Conservation (phyloP, 2,888 invertebrate species). For the Dryobotodes eremita region DNA sequence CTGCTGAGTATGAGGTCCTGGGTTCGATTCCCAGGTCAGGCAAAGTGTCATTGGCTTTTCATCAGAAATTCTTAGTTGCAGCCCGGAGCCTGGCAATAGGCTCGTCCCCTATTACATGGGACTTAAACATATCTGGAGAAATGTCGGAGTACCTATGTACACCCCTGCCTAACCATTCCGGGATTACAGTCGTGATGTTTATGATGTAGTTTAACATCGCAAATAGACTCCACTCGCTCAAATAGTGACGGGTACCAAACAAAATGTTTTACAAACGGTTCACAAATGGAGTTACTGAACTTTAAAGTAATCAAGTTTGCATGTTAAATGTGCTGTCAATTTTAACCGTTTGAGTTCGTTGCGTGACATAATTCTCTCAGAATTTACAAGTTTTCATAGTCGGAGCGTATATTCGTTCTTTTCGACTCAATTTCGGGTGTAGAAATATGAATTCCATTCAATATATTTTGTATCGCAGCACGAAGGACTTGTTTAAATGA, state of each 20-base stretch:
- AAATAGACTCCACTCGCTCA: not conserved
- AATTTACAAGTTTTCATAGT: constrained; percentile 12
- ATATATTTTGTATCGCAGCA: constrained; percentile 13
- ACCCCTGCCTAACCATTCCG: too few relatives aligned
- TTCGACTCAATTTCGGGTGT: constrained; percentile 19
- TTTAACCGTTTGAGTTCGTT: not conserved
- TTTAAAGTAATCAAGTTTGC: constrained; percentile 30
- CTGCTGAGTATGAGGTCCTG: too few relatives aligned
- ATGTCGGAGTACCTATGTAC: too few relatives aligned
- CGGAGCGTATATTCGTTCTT: constrained; percentile 3
- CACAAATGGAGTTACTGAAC: constrained; percentile 14
- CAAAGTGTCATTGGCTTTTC: too few relatives aligned
- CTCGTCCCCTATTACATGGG: too few relatives aligned
- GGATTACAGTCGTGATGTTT: too few relatives aligned
- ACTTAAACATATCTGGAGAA: too few relatives aligned
- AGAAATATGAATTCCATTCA: constrained; percentile 22
- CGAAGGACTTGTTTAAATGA: not conserved
- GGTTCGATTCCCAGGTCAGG: too few relatives aligned
- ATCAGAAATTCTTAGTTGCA: too few relatives aligned
- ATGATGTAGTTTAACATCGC: not conserved
- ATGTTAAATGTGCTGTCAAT: constrained; percentile 34
- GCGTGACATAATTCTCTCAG: not conserved
- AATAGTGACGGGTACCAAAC: not conserved
- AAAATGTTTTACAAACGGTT: not conserved
- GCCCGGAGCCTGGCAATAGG: too few relatives aligned